These are phyloP conservation scores for Heliconius melpomene DNA, from an alignment of 1,140 invertebrate species.

Conservation along the genomic window DNA sequence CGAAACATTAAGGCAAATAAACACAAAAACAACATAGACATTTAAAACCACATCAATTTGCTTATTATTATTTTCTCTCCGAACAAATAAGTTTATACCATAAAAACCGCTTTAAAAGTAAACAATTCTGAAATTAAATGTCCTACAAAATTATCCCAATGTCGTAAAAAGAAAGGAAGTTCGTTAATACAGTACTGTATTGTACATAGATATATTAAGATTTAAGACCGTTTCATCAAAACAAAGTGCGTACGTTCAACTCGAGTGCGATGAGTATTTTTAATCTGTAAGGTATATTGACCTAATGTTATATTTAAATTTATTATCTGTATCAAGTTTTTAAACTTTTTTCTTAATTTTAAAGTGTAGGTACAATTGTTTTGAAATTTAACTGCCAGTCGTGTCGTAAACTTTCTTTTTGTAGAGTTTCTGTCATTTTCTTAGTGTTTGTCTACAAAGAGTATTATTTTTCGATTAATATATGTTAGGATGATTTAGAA, in stretches of 20 bases:
- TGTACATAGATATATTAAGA: slow-evolving; percentile 8
- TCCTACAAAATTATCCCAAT: neutral
- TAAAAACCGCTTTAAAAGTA: neutral
- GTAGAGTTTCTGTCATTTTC: neutral
- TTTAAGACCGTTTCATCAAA: slow-evolving; percentile 16
- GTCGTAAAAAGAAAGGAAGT: neutral
- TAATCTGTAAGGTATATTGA: slow-evolving; percentile 19
- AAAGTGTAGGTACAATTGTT: neutral
- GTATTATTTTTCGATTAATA: too few species aligned
- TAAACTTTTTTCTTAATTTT: neutral
- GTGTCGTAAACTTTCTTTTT: neutral
- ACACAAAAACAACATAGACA: too few species aligned
- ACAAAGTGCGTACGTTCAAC: slow-evolving; percentile 26
- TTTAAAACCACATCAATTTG: too few species aligned
- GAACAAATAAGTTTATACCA: neutral
- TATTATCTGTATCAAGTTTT: neutral
- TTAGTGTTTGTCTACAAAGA: neutral
- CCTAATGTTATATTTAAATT: slow-evolving; percentile 1
- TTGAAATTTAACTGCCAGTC: neutral
- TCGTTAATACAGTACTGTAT: neutral
- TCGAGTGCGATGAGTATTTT: slow-evolving; percentile 11
- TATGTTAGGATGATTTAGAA: too few species aligned
- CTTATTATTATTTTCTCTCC: neutral
- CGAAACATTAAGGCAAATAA: too few species aligned
- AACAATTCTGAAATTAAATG: neutral